Conservation (phyloP, 1,140 invertebrate genomes). For the Drepana arcuata region DNA sequence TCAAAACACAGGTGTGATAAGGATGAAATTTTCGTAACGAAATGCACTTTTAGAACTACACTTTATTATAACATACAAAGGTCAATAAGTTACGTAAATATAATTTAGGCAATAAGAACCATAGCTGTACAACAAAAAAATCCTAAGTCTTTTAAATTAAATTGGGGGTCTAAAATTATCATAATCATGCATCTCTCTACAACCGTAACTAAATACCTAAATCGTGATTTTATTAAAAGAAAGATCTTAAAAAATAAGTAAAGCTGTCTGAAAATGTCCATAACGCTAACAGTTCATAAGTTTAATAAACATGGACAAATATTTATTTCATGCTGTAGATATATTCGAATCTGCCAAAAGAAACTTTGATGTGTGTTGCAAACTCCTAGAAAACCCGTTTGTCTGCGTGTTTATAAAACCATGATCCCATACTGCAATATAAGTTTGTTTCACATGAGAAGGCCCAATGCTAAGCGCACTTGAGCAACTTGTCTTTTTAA, state of each 20-base stretch:
- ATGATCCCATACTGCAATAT: too few species aligned
- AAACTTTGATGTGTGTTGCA: too few species aligned
- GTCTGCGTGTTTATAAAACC: too few species aligned
- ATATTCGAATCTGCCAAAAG: too few species aligned
- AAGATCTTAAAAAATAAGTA: slow-evolving; percentile 49
- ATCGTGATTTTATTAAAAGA: slow-evolving; percentile 12
- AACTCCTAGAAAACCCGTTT: too few species aligned
- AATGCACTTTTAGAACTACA: slow-evolving; percentile 58
- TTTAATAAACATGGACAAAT: too few species aligned
- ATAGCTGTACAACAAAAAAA: slow-evolving; percentile 51
- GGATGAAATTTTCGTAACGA: slow-evolving; percentile 46
- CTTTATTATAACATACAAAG: slow-evolving; percentile 37
- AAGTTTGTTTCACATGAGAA: too few species aligned
- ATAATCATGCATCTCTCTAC: slow-evolving; percentile 7
- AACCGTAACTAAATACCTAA: slow-evolving; percentile 13
- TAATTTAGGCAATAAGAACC: slow-evolving; percentile 60
- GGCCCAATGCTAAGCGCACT: too few species aligned
- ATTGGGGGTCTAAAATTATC: too few species aligned
- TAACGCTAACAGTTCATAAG: slow-evolving; percentile 7
- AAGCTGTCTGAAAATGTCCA: slow-evolving; percentile 46
- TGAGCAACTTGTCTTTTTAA: too few species aligned
- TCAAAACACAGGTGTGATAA: slow-evolving; percentile 51
- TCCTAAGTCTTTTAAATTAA: slow-evolving; percentile 21
- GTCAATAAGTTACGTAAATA: slow-evolving; percentile 70
- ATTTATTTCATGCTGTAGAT: too few species aligned